Evolutionary conservation across 2,888 invertebrate species (phyloP).

Genomic region (Apomyelois bistriatella): DNA sequence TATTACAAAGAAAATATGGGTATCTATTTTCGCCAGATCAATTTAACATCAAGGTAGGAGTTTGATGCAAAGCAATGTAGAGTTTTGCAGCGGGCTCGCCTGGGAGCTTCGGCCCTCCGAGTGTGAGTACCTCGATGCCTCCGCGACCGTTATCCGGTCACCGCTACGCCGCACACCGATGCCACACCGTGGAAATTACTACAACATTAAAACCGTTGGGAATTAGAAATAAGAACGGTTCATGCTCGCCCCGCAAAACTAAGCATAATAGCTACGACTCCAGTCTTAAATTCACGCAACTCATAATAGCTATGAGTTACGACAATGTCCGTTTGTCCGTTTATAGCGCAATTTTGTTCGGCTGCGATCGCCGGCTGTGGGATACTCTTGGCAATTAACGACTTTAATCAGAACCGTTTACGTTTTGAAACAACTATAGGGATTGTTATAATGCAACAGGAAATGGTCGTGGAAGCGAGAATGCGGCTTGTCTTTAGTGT

Average conservation of each 20-base stretch:
- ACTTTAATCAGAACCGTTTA: constrained; percentile 26
- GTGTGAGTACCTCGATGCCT: constrained; percentile 36
- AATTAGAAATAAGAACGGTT: constrained; percentile 46
- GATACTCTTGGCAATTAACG: constrained; percentile 20
- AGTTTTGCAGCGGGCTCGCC: constrained; percentile 38
- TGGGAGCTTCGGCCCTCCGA: constrained; percentile 49
- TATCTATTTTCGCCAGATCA: too few species aligned
- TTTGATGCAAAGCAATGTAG: constrained; percentile 20
- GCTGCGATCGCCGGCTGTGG: constrained; percentile 1
- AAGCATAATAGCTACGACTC: constrained; percentile 15
- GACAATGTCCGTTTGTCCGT: constrained; percentile 14
- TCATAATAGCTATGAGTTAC: constrained; percentile 5
- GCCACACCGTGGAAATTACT: constrained; percentile 44
- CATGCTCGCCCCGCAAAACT: constrained; percentile 25
- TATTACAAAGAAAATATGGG: too few species aligned
- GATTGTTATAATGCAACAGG: constrained; percentile 29
- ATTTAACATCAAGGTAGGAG: neutral
- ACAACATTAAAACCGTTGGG: constrained; percentile 48
- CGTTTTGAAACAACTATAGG: constrained; percentile 31
- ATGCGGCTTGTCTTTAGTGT: constrained; percentile 9
- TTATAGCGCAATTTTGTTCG: constrained; percentile 15
- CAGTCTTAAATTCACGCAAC: constrained; percentile 16
- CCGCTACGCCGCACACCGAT: constrained; percentile 53
- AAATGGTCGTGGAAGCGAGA: constrained; percentile 27
- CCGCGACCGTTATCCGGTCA: constrained; percentile 68